These are phyloP conservation scores for Myxocyprinus asiaticus DNA, from an alignment of 2,113 vertebrate species.

Conservation along the genomic window DNA sequence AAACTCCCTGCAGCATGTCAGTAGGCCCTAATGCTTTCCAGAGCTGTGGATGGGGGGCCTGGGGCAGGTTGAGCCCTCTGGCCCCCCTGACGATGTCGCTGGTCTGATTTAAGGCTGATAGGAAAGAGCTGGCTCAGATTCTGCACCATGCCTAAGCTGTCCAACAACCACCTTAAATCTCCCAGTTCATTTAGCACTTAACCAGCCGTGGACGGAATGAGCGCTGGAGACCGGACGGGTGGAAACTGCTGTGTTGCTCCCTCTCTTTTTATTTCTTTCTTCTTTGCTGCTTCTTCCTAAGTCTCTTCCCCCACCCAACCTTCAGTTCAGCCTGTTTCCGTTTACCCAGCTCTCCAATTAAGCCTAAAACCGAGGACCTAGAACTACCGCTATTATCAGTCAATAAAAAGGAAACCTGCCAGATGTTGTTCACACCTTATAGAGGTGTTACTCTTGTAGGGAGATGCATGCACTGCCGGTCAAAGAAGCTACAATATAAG, in stretches of 20 bases:
- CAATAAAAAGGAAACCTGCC: conserved; percentile 26
- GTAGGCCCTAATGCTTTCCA: conserved; percentile 51
- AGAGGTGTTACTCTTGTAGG: not conserved
- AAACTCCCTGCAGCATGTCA: conserved; percentile 40
- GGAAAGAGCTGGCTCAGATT: conserved; percentile 41
- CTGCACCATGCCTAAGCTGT: not conserved
- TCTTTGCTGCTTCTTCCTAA: not conserved
- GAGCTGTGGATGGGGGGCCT: conserved; percentile 28
- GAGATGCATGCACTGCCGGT: too few relatives aligned
- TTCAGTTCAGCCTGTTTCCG: conserved; percentile 13
- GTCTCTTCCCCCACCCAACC: not conserved
- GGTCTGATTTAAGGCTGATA: conserved; percentile 52
- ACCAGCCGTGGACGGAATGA: conserved; percentile 46
- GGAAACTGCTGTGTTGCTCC: conserved; percentile 20
- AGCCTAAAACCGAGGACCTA: conserved; percentile 5
- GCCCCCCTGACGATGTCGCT: not conserved
- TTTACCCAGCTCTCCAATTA: conserved; percentile 25
- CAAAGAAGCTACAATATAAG: too few relatives aligned
- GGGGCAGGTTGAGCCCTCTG: not conserved
- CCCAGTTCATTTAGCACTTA: conserved; percentile 55
- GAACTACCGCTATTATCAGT: conserved; percentile 22
- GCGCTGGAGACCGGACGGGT: conserved; percentile 34
- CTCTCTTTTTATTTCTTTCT: conserved; percentile 17
- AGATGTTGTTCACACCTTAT: conserved; percentile 39
- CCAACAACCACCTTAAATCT: conserved; percentile 50